Percentiles rank a stretch among this genome's conserved stretches.
Conservation (phyloP, 2,113 vertebrate genomes). For the Mola mola region DNA sequence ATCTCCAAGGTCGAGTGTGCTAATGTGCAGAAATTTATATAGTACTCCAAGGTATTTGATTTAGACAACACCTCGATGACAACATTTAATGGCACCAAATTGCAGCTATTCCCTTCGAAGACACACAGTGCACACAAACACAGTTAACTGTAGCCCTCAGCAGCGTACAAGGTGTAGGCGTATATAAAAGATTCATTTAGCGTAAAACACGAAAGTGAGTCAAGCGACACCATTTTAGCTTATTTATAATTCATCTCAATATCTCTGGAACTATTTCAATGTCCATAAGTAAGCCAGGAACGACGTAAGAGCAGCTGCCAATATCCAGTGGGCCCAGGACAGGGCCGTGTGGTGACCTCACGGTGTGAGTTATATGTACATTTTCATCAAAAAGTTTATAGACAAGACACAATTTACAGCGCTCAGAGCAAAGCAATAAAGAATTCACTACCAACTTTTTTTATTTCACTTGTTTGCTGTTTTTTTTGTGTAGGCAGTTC, state of each 20-base stretch:
- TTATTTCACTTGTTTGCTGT: constrained; percentile 26
- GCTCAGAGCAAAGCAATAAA: constrained; percentile 24
- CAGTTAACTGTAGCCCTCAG: constrained; percentile 27
- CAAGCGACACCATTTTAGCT: constrained; percentile 38
- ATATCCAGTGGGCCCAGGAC: constrained; percentile 44
- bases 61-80: constrained; percentile 21
- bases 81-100: constrained; percentile 18
- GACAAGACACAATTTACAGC: constrained; percentile 40
- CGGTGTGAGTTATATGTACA: constrained; percentile 31
- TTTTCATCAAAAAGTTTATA: constrained; percentile 23
- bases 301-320: constrained; percentile 66
- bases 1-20: neutral
- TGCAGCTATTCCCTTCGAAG: constrained; percentile 18
- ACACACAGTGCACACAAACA: constrained; percentile 13
- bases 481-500: constrained; percentile 41
- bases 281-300: constrained; percentile 39
- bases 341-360: constrained; percentile 27
- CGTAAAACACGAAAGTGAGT: constrained; percentile 34
- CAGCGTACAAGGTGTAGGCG: constrained; percentile 8
- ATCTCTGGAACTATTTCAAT: constrained; percentile 42
- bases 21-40: constrained; percentile 1
- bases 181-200: constrained; percentile 12
- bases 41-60: neutral
- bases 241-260: constrained; percentile 44
- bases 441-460: constrained; percentile 4